Evolutionary conservation across 2,113 vertebrate species (phyloP), one percentile per base, ranked within the genome.

Genomic region (Beaufortia kweichowensis): DNA sequence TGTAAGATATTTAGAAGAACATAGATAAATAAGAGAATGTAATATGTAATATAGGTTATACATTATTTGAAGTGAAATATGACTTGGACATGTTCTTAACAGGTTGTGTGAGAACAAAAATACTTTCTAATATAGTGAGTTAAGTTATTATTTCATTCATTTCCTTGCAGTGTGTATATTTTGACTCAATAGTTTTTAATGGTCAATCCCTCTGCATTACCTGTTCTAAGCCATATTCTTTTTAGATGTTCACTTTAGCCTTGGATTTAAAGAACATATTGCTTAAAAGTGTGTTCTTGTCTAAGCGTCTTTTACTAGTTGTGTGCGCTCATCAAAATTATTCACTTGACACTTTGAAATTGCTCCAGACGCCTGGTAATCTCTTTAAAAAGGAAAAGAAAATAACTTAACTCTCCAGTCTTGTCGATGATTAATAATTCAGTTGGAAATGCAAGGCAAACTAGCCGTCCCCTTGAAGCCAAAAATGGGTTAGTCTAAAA

Each of bases 401-500:
- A 66, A n/a, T 29, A 50, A 26, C 8, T 66, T 17, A 66, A 46
- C 43, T 28, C 7, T 17, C 4, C 14, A 23, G 28, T 23, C 57
- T 29, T 21, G 15, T 70, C 64, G 61, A 23, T 35, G 46, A 76
- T n/a, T 26, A 8, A 64, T 61, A 29, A 17, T 68, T 63, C 61
- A 57, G 43, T 55, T 66, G 56, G 60, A 76, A 48, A 76, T 62
- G 62, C 14, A 39, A 23, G 28, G 4, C 66, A 60, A 76, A 41
- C 14, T 39, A 41, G 71, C n/a, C 1, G 28, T 65, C 80, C 86
- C 85, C 83, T 86, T 84, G 78, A 73, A 57, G 14, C 48, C 28
- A 84, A 84, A 87, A 89, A 85, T 94, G 94, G 92, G 93, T 84
- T 83, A 78, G 90, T 92, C 90, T 91, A 84, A 90, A 91, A 89